Evolutionary conservation across 2,888 invertebrate species (phyloP), one percentile per base, ranked within the genome.

Genomic region (Mythimna loreyi): DNA sequence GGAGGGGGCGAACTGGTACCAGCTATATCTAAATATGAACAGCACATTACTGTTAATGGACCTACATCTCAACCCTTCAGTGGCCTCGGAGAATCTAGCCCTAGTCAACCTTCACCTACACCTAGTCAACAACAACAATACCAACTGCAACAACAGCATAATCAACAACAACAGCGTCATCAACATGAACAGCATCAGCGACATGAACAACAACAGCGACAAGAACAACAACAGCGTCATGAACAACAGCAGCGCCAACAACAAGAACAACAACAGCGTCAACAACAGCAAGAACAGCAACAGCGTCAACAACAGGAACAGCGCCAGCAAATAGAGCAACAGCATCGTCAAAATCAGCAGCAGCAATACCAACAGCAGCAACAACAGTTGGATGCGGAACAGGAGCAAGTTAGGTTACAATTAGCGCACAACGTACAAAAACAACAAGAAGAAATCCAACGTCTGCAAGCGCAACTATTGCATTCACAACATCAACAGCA

Each of bases 21-120:
- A 66, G 97, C 98, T 23, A 97, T 98, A 69, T 97, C 98, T 8
- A 98, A 97, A 93, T 97, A 97, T 80, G 98, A 98, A 91, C 98
- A 98, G 82, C 98, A 98, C 83, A 96, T 97, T 75, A 96, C 97
- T 19, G 95, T 97, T n/a, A 92, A 94, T 83, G 93, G 92, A 55
- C 89, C 94, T 60, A 90, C 91, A 56, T 78, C 84, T 61, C 86
- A 91, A 85, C 82, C 91, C 25, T 91, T 90, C 73, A 91, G 85
- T 77, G 89, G 88, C 19, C 85, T 94, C 23, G 90, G 87, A 80
- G 89, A 89, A 55, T 66, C 90, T 67, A 84, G 80, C 74, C 75
- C 87, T 81, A 79, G 85, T 83, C 72, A 86, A 82, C 68, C 80
- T 59, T 63, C 85, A 65, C 67, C 82, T 73, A 66, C 85, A 68